Evolutionary conservation across 2,888 invertebrate genomes (phyloP).

Genomic region (Pegoplata infirma): DNA sequence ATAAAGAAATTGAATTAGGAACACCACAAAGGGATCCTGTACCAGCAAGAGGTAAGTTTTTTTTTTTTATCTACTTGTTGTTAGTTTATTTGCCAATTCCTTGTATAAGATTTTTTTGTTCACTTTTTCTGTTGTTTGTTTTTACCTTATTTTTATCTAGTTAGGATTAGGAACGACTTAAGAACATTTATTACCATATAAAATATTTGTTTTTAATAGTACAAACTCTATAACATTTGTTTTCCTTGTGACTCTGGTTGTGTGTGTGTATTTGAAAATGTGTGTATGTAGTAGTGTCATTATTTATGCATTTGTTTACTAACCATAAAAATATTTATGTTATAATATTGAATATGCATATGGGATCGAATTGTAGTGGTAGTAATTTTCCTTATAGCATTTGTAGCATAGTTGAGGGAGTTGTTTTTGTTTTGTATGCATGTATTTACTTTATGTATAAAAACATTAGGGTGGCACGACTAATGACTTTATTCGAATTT

Average conservation of each 20-base stretch:
- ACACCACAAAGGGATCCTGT: slow-evolving; percentile 85
- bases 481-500: too few species aligned
- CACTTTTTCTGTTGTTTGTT: not conserved
- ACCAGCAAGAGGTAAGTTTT: slow-evolving; percentile 85
- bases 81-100: not conserved
- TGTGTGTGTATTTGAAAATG: not conserved
- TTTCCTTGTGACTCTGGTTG: not conserved
- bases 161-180: not conserved
- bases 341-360: slow-evolving; percentile 14
- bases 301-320: slow-evolving; percentile 27
- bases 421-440: not conserved
- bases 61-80: not conserved
- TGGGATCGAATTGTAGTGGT: not conserved
- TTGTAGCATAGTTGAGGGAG: not conserved
- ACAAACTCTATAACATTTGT: not conserved
- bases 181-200: slow-evolving; percentile 35
- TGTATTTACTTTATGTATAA: not conserved
- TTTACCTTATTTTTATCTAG: not conserved
- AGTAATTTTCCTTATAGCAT: not conserved
- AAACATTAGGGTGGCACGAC: too few species aligned
- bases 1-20: slow-evolving; percentile 84
- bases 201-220: slow-evolving; percentile 35
- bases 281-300: slow-evolving; percentile 5
- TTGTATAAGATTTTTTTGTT: too few species aligned
- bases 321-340: slow-evolving; percentile 13